phyloP scores from a whole-genome alignment of 2,888 invertebrate genomes.

The Eupelmus urozonus region DNA sequence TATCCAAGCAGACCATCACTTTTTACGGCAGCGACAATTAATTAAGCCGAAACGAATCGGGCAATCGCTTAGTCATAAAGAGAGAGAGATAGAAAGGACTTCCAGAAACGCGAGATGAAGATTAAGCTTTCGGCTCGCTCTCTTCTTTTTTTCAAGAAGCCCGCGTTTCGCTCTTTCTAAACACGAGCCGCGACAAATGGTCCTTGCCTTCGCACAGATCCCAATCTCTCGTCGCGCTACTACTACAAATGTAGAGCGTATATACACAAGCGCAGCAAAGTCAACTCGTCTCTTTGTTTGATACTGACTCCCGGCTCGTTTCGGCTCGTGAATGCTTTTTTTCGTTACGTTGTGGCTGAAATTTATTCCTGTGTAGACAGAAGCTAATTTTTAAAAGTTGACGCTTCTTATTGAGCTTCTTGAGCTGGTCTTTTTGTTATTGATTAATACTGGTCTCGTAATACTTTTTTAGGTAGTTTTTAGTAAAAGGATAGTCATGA shows the following conservation, averaged over 20 bases:
- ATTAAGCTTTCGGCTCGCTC: slow-evolving; percentile 20
- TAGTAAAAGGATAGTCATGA: too few relatives aligned
- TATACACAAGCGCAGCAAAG: too few relatives aligned
- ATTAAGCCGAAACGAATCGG: slow-evolving; percentile 53
- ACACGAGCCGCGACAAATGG: slow-evolving; percentile 71
- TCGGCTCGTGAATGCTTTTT: neutral
- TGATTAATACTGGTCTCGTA: too few relatives aligned
- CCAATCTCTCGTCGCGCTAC: slow-evolving; percentile 68
- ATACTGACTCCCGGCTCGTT: neutral
- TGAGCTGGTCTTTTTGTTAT: too few relatives aligned
- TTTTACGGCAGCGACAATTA: slow-evolving; percentile 51
- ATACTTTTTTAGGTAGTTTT: too few relatives aligned
- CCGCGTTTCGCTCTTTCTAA: slow-evolving; percentile 50
- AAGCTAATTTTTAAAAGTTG: neutral
- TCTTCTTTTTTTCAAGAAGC: slow-evolving; percentile 53
- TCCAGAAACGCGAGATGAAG: slow-evolving; percentile 53
- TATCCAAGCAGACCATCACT: slow-evolving; percentile 35
- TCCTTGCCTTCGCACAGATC: slow-evolving; percentile 71
- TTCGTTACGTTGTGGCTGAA: too few relatives aligned
- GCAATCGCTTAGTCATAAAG: slow-evolving; percentile 57
- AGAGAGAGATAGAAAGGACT: slow-evolving; percentile 43
- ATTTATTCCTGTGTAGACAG: neutral
- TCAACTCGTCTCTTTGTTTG: slow-evolving; percentile 36
- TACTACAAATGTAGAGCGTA: slow-evolving; percentile 47
- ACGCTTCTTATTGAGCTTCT: too few relatives aligned